These are phyloP conservation scores for Pachliopta kotzebuea DNA, from an alignment of 2,888 invertebrate species.

Conservation along the genomic window DNA sequence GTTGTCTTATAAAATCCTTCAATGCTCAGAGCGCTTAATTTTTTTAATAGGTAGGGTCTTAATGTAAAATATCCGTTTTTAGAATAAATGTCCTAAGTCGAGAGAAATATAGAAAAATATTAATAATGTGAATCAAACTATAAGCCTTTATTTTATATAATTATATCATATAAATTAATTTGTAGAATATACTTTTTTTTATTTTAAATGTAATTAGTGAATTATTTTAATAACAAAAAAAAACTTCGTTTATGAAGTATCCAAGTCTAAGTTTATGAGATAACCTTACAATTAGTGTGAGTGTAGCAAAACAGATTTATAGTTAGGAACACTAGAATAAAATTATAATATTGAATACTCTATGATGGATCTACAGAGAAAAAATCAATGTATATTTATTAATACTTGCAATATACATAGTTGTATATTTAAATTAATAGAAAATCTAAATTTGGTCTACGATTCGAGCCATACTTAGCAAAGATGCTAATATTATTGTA, in stretches of 20 bases:
- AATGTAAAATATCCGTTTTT: constrained; percentile 11
- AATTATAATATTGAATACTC: constrained; percentile 12
- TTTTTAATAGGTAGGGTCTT: constrained; percentile 4
- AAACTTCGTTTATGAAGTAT: neutral
- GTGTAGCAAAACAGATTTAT: constrained; percentile 21
- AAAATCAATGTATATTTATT: constrained; percentile 25
- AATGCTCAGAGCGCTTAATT: constrained; percentile 23
- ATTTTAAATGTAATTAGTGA: constrained; percentile 3
- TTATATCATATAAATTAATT: constrained; percentile 6
- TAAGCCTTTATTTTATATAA: constrained; percentile 20
- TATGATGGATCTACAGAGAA: constrained; percentile 16
- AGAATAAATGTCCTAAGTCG: constrained; percentile 11
- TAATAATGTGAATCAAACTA: constrained; percentile 16
- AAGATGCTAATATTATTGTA: constrained; percentile 45
- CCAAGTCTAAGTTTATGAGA: constrained; percentile 6
- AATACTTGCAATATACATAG: constrained; percentile 32
- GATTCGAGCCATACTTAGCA: constrained; percentile 68
- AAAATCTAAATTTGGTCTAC: constrained; percentile 46
- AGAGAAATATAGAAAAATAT: constrained; percentile 23
- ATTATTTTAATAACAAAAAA: constrained; percentile 8
- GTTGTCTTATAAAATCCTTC: constrained; percentile 5
- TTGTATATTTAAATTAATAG: constrained; percentile 30
- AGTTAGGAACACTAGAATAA: constrained; percentile 21
- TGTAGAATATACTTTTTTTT: constrained; percentile 15
- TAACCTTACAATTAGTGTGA: constrained; percentile 19